These are phyloP conservation scores for Cylloceria caligata DNA, from an alignment of 2,888 invertebrate species.

Conservation along the genomic window DNA sequence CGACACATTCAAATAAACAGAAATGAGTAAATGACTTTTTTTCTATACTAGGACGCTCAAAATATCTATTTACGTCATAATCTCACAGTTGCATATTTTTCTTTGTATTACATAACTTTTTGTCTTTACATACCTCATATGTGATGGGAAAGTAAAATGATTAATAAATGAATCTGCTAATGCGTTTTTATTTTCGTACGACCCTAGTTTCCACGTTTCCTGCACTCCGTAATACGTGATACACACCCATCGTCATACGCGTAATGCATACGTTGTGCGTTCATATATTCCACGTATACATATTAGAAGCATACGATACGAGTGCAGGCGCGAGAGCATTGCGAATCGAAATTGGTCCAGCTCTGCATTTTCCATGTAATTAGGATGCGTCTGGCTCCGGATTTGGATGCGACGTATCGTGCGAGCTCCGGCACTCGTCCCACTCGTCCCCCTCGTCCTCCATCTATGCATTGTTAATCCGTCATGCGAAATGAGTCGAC, in stretches of 20 bases:
- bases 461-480: constrained; percentile 55
- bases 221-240: neutral
- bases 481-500: constrained; percentile 54
- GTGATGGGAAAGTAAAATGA: too few relatives aligned
- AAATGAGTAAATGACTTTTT: too few relatives aligned
- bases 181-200: neutral
- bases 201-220: constrained; percentile 10
- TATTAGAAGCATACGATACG: neutral
- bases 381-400: constrained; percentile 58
- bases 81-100: too few relatives aligned
- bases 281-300: constrained; percentile 22
- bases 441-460: neutral
- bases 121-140: too few relatives aligned
- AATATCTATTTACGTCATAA: too few relatives aligned
- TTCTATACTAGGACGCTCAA: too few relatives aligned
- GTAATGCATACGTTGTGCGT: constrained; percentile 14
- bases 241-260: neutral
- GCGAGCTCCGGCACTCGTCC: constrained; percentile 14
- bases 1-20: too few relatives aligned
- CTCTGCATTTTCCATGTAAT: constrained; percentile 62
- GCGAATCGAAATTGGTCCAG: constrained; percentile 57
- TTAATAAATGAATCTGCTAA: constrained; percentile 15
- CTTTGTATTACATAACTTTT: too few relatives aligned
- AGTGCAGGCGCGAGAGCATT: constrained; percentile 35
- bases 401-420: constrained; percentile 50